phyloP scores from a whole-genome alignment of 2,113 vertebrate genomes.

The Notechis scutatus region DNA sequence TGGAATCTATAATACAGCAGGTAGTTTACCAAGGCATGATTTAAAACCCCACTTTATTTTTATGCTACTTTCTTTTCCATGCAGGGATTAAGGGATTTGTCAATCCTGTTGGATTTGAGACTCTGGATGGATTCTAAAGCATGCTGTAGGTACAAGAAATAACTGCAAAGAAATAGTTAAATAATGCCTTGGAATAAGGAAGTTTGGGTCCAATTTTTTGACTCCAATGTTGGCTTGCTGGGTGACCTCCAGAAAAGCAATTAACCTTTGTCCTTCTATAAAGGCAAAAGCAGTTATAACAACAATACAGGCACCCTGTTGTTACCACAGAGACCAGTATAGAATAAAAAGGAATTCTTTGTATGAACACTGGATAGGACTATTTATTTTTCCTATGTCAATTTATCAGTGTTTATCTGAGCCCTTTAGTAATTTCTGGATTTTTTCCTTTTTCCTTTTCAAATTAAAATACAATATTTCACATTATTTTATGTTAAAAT shows the following conservation, averaged over 20 bases:
- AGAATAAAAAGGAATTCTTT: slow-evolving; percentile 18
- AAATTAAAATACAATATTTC: background rate
- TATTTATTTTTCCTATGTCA: background rate
- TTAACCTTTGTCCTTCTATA: slow-evolving; percentile 16
- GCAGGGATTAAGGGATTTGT: background rate
- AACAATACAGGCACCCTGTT: background rate
- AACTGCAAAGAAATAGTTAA: slow-evolving; percentile 10
- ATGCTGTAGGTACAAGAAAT: background rate
- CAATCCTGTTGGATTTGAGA: background rate
- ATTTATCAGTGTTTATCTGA: background rate
- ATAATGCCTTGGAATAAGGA: slow-evolving; percentile 15
- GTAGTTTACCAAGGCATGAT: background rate
- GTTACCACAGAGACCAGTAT: background rate
- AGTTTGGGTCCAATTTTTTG: background rate
- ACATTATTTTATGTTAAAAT: background rate
- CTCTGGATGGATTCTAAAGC: background rate
- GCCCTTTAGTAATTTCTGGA: background rate
- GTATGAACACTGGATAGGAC: background rate
- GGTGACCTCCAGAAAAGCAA: background rate
- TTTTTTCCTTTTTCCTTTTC: background rate
- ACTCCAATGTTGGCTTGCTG: slow-evolving; percentile 11
- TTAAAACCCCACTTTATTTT: background rate
- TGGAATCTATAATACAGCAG: background rate
- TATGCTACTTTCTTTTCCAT: background rate
- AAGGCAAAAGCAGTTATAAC: slow-evolving; percentile 6